Conservation (phyloP, 2,888 invertebrate genomes). For the Heliconius erato region DNA sequence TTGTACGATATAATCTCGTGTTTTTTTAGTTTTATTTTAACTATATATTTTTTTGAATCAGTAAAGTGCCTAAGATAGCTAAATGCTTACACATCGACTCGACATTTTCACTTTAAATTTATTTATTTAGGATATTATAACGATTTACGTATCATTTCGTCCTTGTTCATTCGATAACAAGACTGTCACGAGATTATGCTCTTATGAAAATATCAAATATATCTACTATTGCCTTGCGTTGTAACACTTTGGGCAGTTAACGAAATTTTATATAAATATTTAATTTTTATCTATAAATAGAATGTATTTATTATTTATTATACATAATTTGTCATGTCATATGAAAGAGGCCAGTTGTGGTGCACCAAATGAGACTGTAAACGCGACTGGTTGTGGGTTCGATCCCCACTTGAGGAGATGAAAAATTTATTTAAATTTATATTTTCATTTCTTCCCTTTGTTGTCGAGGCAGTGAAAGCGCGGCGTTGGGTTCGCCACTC, state of each 20-base stretch:
- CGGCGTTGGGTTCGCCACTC: no score
- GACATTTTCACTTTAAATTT: conserved; percentile 22
- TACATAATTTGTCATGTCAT: no score
- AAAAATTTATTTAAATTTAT: no score
- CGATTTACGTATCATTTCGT: conserved; percentile 31
- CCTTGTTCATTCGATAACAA: conserved; percentile 52
- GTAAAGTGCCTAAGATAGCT: not conserved
- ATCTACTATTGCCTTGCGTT: conserved; percentile 13
- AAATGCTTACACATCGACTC: not conserved
- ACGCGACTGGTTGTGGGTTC: no score
- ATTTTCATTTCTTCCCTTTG: no score
- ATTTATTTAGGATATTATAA: conserved; percentile 25
- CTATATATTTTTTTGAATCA: not conserved
- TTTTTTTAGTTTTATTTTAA: no score
- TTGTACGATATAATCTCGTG: no score
- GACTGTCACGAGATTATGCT: conserved; percentile 54
- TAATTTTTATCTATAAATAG: not conserved
- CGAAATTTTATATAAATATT: conserved; percentile 14
- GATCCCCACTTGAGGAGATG: no score
- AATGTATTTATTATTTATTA: not conserved
- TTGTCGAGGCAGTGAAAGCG: no score
- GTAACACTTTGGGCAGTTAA: conserved; percentile 37
- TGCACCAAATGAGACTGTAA: no score
- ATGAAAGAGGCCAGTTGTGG: no score
- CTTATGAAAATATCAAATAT: conserved; percentile 57